phyloP scores from a whole-genome alignment of 2,113 vertebrate genomes.

The Rhegmatorhina hoffmannsi region DNA sequence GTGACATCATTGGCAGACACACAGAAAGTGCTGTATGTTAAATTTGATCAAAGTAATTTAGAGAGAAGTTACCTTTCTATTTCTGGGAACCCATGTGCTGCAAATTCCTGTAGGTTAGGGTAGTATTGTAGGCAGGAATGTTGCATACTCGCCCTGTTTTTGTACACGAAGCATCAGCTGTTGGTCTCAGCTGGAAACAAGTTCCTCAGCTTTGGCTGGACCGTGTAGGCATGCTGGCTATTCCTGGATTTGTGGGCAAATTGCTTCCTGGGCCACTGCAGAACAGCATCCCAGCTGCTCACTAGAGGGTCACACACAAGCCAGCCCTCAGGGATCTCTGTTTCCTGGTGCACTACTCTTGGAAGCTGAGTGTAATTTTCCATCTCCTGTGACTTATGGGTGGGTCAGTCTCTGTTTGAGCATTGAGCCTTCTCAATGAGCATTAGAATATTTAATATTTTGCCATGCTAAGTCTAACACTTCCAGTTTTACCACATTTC shows the following conservation, averaged over 20 bases:
- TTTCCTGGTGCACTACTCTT: background rate
- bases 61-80: too few species aligned
- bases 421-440: background rate
- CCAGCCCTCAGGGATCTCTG: background rate
- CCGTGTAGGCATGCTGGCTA: background rate
- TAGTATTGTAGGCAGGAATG: background rate
- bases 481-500: background rate
- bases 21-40: background rate
- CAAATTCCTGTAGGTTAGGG: background rate
- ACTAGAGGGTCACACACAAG: background rate
- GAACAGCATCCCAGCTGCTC: background rate
- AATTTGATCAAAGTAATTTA: too few species aligned
- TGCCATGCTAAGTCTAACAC: background rate
- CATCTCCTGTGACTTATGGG: background rate
- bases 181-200: conserved; percentile 6
- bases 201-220: background rate
- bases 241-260: background rate
- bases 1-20: conserved; percentile 5
- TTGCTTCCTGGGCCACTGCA: background rate
- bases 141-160: background rate
- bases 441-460: background rate
- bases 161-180: background rate
- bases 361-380: background rate
- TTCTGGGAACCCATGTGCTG: background rate
- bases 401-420: background rate